phyloP scores from a whole-genome alignment of 2,888 invertebrate species.

The Andricus quercusramuli region DNA sequence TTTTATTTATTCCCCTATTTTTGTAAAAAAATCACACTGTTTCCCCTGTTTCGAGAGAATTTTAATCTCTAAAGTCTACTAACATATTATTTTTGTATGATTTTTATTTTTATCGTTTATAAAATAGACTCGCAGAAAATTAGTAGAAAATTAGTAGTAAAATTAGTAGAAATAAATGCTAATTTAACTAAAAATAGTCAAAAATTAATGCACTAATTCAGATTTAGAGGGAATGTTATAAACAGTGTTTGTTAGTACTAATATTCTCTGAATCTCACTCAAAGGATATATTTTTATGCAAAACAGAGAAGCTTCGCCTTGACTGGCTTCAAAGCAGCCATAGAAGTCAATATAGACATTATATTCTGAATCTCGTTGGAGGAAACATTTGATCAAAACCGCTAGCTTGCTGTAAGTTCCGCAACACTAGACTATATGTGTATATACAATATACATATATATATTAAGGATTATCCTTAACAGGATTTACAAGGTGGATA shows the following conservation, averaged over 20 bases:
- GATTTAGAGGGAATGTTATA: not conserved
- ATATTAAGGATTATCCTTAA: constrained; percentile 32
- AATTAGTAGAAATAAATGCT: too few species aligned
- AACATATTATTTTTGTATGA: too few species aligned
- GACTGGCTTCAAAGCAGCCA: constrained; percentile 26
- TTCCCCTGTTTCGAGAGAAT: too few species aligned
- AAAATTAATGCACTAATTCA: not conserved
- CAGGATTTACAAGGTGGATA: constrained; percentile 9
- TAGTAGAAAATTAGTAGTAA: too few species aligned
- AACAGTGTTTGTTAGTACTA: not conserved
- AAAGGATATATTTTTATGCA: constrained; percentile 8
- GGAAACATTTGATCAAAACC: constrained; percentile 29
- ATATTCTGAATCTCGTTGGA: constrained; percentile 5
- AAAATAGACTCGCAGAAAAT: too few species aligned
- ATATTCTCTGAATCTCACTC: not conserved
- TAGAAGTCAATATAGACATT: constrained; percentile 36
- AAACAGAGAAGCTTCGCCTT: constrained; percentile 1
- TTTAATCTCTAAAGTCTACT: too few species aligned
- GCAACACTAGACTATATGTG: not conserved
- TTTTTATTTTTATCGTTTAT: too few species aligned
- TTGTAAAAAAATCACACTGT: too few species aligned
- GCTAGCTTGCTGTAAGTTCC: constrained; percentile 7
- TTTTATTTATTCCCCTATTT: too few species aligned
- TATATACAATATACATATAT: not conserved
- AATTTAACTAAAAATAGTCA: not conserved